These are phyloP conservation scores for Autographa pulchrina DNA, from an alignment of 2,888 invertebrate genomes.

Conservation along the genomic window DNA sequence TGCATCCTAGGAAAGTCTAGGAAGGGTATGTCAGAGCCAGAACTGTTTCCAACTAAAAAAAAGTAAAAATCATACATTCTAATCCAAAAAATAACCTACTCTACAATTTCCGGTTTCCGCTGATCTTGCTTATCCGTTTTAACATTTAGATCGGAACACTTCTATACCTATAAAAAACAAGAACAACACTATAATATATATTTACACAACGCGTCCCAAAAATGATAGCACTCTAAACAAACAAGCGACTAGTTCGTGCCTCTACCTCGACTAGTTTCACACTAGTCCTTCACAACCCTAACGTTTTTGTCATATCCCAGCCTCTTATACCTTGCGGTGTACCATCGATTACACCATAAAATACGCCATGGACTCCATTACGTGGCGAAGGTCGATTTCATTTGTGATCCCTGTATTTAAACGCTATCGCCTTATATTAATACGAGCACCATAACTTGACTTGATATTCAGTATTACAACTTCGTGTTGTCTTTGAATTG, in stretches of 20 bases:
- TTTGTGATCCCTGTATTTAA: conserved; percentile 79
- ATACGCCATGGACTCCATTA: conserved; percentile 56
- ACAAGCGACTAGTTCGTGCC: background rate
- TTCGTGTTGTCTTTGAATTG: background rate
- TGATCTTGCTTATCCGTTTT: too few relatives aligned
- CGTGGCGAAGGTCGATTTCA: conserved; percentile 81
- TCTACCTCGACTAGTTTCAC: background rate
- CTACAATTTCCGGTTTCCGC: too few relatives aligned
- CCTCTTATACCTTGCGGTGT: conserved; percentile 30
- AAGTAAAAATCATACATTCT: too few relatives aligned
- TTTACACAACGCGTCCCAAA: background rate
- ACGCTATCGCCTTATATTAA: conserved; percentile 67
- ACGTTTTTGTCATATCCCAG: conserved; percentile 22
- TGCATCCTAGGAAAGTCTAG: too few relatives aligned
- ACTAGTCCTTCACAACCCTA: background rate
- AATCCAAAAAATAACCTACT: too few relatives aligned
- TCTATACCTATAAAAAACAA: too few relatives aligned
- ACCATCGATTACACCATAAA: conserved; percentile 49
- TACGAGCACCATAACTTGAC: conserved; percentile 35
- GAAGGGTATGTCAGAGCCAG: too few relatives aligned
- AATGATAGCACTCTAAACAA: background rate
- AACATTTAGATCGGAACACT: too few relatives aligned
- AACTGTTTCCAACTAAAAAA: too few relatives aligned
- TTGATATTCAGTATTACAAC: conserved; percentile 6
- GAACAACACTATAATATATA: too few relatives aligned